Evolutionary conservation across 2,797 vertebrate species (phyloP).

Genomic region (Coregonus suidteri): DNA sequence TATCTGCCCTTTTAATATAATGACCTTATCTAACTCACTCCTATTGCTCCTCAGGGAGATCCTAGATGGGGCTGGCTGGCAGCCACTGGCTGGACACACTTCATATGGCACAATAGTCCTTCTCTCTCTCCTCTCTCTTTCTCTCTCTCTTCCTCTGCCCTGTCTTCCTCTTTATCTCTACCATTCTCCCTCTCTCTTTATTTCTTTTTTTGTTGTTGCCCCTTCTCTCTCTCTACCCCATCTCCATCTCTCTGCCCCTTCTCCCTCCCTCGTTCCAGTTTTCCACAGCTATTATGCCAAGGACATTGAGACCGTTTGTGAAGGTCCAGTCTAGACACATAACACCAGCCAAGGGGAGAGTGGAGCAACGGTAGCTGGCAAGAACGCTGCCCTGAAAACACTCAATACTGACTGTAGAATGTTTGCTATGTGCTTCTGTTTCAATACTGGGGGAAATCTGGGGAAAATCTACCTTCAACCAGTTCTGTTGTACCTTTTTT

Average conservation of each 20-base stretch:
- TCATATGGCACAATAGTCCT: conserved; percentile 25
- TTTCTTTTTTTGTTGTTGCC: conserved; percentile 11
- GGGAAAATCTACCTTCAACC: too few species aligned
- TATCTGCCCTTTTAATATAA: conserved; percentile 29
- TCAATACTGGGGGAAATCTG: background rate
- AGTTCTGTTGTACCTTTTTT: too few species aligned
- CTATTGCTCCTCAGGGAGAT: conserved; percentile 36
- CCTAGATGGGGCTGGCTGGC: conserved; percentile 34
- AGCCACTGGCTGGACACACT: conserved; percentile 41
- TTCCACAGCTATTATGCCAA: background rate
- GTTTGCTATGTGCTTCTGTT: background rate
- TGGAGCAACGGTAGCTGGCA: conserved; percentile 3
- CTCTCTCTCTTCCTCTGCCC: background rate
- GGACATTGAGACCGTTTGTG: background rate
- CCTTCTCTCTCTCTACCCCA: background rate
- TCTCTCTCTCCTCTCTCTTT: conserved; percentile 11
- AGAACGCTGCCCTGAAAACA: background rate
- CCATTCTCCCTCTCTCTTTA: conserved; percentile 4
- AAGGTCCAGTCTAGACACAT: conserved; percentile 8
- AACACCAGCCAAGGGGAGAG: conserved; percentile 21
- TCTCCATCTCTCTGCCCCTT: conserved; percentile 14
- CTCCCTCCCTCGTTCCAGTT: conserved; percentile 1
- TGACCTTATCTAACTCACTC: conserved; percentile 56
- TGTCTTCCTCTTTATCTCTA: background rate
- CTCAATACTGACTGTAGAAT: background rate